Base-by-base conservation (phyloP, 2,113 vertebrate species). In the Illadopsis cleaveri region DNA sequence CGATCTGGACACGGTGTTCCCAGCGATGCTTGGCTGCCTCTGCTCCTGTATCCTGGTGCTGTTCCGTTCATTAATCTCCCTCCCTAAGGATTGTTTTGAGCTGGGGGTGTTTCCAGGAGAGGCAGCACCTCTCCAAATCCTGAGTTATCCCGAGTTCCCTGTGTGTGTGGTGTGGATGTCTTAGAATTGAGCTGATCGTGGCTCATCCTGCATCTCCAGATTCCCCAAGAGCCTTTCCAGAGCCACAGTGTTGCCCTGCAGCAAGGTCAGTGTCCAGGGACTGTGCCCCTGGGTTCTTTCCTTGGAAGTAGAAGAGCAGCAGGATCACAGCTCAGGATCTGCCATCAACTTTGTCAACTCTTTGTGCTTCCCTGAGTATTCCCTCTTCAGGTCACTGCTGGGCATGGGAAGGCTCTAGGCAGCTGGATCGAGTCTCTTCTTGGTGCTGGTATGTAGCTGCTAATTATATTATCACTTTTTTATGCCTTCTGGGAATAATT, bases 111-210 rank as follows among this genome's bases (percentile, higher is more conserved):
- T 72, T 72, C 76, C 86, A 77, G 84, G 51, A 80, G 62, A 51
- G 72, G 50, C 64, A n/a, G 35, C 13, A 2, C 47, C 6, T 19
- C 81, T 68, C 53, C 47, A 2, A 44, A 21, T 31, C 66, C 60
- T 4, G 5, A 10, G 20, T 81, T 89, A 25, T 37, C 56, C 48
- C 0, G 0, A 23, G 12, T 56, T 28, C 40, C 35, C 30, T 4
- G 0, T 2, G 15, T 2, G 14, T 37, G 31, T 27, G 17, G 23
- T 9, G n/a, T 2, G 8, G 9, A 2, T 1, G 1, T 44, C 31
- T 61, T 37, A 22, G 44, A 57, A 37, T 0, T 2, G 11, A 70
- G 51, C 38, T 66, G 61, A 3, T 38, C 0, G 0, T 2, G 44
- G 21, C 31, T 42, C 25, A 12, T 83, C n/a, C 64, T 57, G 61